Conservation (phyloP, 2,888 invertebrate species). For the Orthosia gracilis region DNA sequence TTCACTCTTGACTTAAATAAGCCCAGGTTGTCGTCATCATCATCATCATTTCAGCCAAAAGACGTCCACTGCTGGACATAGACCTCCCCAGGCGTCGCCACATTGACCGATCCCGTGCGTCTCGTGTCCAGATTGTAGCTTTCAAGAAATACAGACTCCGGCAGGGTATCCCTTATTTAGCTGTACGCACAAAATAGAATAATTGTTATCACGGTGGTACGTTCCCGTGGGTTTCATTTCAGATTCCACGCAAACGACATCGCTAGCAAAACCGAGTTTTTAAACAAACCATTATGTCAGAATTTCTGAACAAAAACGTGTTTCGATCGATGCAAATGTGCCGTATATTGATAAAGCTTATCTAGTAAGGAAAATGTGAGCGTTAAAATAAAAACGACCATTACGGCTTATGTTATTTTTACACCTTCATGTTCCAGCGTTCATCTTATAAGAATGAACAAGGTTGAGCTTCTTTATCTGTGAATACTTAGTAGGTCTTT, state of each 20-base stretch:
- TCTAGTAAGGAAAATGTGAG: conserved; percentile 40
- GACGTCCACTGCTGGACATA: too few relatives aligned
- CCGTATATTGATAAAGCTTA: conserved; percentile 44
- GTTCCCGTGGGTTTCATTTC: neutral
- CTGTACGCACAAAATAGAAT: too few relatives aligned
- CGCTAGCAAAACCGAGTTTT: neutral
- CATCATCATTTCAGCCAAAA: too few relatives aligned
- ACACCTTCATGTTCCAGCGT: conserved; percentile 5
- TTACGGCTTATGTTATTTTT: conserved; percentile 32
- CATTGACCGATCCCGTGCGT: too few relatives aligned
- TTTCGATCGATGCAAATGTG: conserved; percentile 46
- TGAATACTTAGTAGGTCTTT: neutral
- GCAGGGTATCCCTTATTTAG: too few relatives aligned
- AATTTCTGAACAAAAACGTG: conserved; percentile 16
- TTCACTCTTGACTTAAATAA: too few relatives aligned
- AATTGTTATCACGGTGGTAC: neutral
- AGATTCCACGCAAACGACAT: neutral
- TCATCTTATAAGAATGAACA: conserved; percentile 16
- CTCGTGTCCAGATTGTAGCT: too few relatives aligned
- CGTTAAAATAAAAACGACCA: conserved; percentile 33
- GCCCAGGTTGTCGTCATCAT: too few relatives aligned
- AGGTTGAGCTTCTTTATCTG: conserved; percentile 11
- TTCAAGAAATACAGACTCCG: too few relatives aligned
- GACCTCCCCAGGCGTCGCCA: too few relatives aligned
- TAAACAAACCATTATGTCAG: neutral